Percentiles rank a stretch among this genome's conserved stretches.
Conservation (phyloP, 1,140 invertebrate species). For the Thaumatotibia leucotreta region DNA sequence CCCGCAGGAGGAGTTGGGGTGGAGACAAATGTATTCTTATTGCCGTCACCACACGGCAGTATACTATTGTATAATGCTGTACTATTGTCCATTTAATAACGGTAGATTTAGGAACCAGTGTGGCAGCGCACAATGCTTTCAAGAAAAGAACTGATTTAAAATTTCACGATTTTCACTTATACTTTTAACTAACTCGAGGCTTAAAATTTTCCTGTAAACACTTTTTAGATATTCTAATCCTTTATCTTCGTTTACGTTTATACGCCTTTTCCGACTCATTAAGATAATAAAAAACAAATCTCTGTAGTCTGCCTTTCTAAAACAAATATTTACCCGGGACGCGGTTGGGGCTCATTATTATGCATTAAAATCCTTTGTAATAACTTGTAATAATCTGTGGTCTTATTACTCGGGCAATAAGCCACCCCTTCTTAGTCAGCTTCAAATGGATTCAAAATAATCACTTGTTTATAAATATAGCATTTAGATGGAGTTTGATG, state of each 20-base stretch:
- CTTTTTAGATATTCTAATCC: background rate
- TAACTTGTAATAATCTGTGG: slow-evolving; percentile 8
- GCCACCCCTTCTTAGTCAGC: background rate
- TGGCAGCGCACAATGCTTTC: too few relatives aligned
- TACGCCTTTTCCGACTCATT: background rate
- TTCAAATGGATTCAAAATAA: background rate
- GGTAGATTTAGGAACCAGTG: too few relatives aligned
- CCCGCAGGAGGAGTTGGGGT: too few relatives aligned
- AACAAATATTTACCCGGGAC: background rate
- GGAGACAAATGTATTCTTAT: too few relatives aligned
- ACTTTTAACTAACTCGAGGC: too few relatives aligned
- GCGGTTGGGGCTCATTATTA: slow-evolving; percentile 1
- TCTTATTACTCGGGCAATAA: background rate
- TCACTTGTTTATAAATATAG: background rate
- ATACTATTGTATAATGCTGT: too few relatives aligned
- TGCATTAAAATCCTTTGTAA: slow-evolving; percentile 6
- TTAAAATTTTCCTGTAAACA: background rate
- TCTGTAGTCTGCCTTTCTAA: background rate
- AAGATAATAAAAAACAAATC: background rate
- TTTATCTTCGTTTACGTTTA: background rate
- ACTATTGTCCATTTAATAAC: too few relatives aligned
- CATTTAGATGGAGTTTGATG: too few relatives aligned
- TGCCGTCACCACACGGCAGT: too few relatives aligned
- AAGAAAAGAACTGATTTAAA: too few relatives aligned
- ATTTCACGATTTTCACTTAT: too few relatives aligned